phyloP scores from a whole-genome alignment of 2,113 vertebrate species.

The Lipophrys pholis region DNA sequence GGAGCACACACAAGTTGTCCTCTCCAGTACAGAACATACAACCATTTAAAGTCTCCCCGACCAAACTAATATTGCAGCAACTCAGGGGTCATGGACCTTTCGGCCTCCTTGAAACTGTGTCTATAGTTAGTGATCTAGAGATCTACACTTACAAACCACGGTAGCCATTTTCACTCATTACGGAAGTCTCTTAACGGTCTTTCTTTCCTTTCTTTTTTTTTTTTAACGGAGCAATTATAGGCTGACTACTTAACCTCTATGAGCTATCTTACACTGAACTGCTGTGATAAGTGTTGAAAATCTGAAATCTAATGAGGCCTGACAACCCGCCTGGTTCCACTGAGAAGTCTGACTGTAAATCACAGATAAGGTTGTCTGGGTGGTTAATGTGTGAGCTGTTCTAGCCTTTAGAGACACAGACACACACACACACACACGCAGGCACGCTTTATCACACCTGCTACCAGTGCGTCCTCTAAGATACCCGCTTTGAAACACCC shows the following conservation, averaged over 20 bases:
- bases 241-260: constrained; percentile 19
- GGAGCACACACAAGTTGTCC: constrained; percentile 14
- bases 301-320: constrained; percentile 59
- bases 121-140: constrained; percentile 3
- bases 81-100: neutral
- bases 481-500: constrained; percentile 5
- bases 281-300: constrained; percentile 50
- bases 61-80: neutral
- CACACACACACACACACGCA: constrained; percentile 2
- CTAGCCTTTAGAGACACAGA: constrained; percentile 18
- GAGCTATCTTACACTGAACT: constrained; percentile 25
- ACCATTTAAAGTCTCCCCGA: constrained; percentile 6
- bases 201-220: neutral
- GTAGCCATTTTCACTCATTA: neutral
- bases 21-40: constrained; percentile 12
- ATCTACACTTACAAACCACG: neutral
- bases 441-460: constrained; percentile 37
- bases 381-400: constrained; percentile 51
- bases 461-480: constrained; percentile 16
- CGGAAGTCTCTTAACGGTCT: neutral
- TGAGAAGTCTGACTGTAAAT: constrained; percentile 54
- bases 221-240: constrained; percentile 7
- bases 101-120: neutral
- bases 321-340: constrained; percentile 37
- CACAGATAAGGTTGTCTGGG: constrained; percentile 61